Evolutionary conservation across 2,113 vertebrate genomes (phyloP).

Genomic region (Madoqua kirkii): DNA sequence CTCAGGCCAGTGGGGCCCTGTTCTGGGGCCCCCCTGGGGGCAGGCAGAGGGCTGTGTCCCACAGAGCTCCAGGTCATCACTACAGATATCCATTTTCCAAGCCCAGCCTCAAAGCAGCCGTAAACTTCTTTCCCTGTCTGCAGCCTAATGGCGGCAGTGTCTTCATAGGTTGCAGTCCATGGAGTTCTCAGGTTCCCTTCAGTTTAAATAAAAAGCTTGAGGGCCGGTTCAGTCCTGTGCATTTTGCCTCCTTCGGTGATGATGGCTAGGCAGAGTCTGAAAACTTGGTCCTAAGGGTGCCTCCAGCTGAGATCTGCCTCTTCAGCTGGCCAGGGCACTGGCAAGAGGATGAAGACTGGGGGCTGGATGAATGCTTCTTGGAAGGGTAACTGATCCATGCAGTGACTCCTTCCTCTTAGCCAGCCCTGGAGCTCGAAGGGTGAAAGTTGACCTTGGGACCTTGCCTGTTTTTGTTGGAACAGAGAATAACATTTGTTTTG

Average conservation of each 20-base stretch:
- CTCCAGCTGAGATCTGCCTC: not conserved
- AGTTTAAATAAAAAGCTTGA: not conserved
- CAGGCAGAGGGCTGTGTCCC: not conserved
- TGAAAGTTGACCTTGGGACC: not conserved
- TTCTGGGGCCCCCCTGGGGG: not conserved
- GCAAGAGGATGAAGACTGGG: not conserved
- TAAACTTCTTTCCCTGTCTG: not conserved
- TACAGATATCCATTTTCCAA: not conserved
- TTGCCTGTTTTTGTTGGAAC: not conserved
- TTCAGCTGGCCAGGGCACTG: not conserved
- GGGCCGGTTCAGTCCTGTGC: not conserved
- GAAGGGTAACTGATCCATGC: not conserved
- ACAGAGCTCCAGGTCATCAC: not conserved
- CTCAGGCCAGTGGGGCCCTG: not conserved
- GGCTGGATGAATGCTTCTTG: not conserved
- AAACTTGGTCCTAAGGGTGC: not conserved
- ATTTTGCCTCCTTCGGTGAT: not conserved
- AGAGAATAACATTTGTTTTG: not conserved
- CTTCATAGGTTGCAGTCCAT: not conserved
- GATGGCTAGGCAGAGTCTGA: not conserved
- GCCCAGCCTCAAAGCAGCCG: not conserved
- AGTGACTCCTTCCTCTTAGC: not conserved
- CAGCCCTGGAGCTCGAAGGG: not conserved
- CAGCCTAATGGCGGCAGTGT: not conserved
- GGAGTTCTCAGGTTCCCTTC: not conserved